Conservation (phyloP, 2,113 vertebrate genomes). For the Petromus typicus region DNA sequence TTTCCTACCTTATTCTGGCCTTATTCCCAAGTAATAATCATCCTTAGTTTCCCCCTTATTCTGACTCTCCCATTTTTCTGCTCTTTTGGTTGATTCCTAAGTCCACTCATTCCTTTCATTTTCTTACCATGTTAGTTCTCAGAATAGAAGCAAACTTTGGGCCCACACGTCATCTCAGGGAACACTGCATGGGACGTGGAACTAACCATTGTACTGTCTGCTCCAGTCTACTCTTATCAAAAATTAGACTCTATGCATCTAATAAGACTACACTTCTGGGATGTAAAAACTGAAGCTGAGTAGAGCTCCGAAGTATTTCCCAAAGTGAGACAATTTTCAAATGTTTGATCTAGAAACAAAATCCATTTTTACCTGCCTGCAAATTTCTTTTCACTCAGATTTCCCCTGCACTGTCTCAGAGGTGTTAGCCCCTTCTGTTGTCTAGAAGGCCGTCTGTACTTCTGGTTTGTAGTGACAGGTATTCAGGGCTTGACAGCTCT, state of each 20-base stretch:
- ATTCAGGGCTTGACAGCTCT: background rate
- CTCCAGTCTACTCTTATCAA: background rate
- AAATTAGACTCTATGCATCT: background rate
- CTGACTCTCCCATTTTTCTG: background rate
- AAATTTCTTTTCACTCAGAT: background rate
- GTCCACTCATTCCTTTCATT: background rate
- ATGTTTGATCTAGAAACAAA: background rate
- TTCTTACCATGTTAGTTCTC: background rate
- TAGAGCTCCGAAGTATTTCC: background rate
- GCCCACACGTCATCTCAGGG: background rate
- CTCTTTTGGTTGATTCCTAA: background rate
- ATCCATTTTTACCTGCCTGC: background rate
- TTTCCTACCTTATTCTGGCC: background rate
- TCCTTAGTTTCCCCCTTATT: background rate
- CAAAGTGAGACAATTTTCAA: background rate
- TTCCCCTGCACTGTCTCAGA: fast-evolving
- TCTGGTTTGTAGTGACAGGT: background rate
- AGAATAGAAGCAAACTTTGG: background rate
- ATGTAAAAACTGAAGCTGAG: background rate
- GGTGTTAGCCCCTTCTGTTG: background rate
- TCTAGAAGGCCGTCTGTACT: background rate
- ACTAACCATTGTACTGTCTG: background rate
- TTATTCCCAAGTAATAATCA: background rate
- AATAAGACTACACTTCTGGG: background rate
- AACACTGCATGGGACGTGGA: background rate